Evolutionary conservation across 2,888 invertebrate species (phyloP), one percentile per base, ranked within the genome.

Genomic region (Stenotaenia linearis): DNA sequence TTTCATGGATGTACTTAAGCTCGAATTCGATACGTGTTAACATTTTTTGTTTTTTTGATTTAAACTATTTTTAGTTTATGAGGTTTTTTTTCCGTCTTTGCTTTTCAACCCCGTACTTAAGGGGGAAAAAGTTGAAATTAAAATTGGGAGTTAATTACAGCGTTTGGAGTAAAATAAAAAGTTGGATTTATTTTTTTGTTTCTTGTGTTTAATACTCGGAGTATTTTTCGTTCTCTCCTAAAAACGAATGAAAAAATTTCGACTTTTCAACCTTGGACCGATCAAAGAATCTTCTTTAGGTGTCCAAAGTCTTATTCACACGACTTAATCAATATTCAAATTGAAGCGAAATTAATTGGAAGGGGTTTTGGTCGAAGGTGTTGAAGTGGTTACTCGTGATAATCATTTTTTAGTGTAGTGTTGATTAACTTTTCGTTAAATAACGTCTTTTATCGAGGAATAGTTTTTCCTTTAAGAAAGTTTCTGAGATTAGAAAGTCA

Each of bases 211-310:
- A 10, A 10, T 15, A 40, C 40, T 40, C 15, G 1, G 37, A n/a
- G n/a, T n/a, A n/a, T n/a, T n/a, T n/a, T n/a, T n/a, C n/a, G n/a
- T n/a, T n/a, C n/a, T n/a, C n/a, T n/a, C n/a, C n/a, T n/a, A n/a
- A n/a, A 21, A 56, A 21, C 18, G 56, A 23, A 56, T 56, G 56
- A 23, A 56, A 56, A 56, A 56, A 56, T 56, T 56, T 56, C 56
- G 56, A 56, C 56, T 56, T 56, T 56, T 56, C 56, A 56, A 56
- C 56, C 56, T 56, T 56, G 56, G 56, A 56, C 56, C 23, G 56
- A 56, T 56, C 56, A 56, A 18, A 56, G 23, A 56, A 56, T 3
- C 56, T 56, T 12, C 56, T n/a, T n/a, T 56, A 56, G 56, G 56
- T 56, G 56, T 56, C 56, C 56, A 56, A 56, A 56, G 56, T 56